phyloP scores from a whole-genome alignment of 2,797 vertebrate genomes.

The Diplodus sargus region DNA sequence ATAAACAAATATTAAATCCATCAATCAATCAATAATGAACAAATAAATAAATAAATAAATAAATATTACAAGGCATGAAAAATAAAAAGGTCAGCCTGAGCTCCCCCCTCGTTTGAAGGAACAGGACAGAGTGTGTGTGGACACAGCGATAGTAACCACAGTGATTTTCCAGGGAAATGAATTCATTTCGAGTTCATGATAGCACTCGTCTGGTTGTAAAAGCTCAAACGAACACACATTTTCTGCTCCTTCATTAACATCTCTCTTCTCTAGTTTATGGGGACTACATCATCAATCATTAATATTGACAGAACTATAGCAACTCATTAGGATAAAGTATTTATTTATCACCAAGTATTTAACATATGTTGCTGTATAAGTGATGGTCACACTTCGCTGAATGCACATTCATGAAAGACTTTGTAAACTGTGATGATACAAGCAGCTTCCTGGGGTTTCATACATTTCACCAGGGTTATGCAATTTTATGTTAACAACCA shows the following conservation, averaged over 20 bases:
- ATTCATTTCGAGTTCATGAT: conserved; percentile 15
- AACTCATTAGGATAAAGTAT: not conserved
- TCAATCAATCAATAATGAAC: too few relatives aligned
- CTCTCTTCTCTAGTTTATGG: not conserved
- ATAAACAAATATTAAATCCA: too few relatives aligned
- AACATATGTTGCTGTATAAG: not conserved
- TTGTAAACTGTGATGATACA: conserved; percentile 6
- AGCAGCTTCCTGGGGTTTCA: not conserved
- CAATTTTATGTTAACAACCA: conserved; percentile 43
- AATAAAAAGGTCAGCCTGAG: not conserved
- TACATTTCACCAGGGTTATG: conserved; percentile 22
- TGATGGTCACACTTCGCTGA: not conserved
- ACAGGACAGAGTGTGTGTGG: conserved; percentile 38
- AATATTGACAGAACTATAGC: conserved; percentile 1
- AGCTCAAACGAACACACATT: conserved; percentile 35
- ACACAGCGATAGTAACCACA: conserved; percentile 56
- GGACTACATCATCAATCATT: not conserved
- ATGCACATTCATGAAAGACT: not conserved
- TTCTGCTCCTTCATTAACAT: not conserved
- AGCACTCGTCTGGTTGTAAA: conserved; percentile 43
- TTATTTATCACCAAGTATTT: not conserved
- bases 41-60: too few relatives aligned
- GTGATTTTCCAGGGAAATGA: conserved; percentile 32
- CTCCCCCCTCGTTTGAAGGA: not conserved
- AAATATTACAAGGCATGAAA: too few relatives aligned